Base-by-base conservation (phyloP, 2,888 invertebrate genomes). In the Ferrisia virgata region DNA sequence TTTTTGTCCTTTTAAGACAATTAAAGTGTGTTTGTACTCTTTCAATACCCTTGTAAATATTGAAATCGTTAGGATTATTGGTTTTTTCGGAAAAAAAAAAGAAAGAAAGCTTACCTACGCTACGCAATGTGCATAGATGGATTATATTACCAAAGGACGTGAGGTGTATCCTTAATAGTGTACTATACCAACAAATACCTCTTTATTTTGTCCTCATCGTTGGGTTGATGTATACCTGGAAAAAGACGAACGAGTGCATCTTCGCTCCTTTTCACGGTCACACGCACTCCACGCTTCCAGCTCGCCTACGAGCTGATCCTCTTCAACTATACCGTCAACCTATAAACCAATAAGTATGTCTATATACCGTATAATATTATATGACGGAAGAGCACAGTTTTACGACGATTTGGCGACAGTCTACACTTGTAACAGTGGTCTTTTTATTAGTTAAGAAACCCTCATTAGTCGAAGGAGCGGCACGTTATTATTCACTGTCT, bases 391-490 rank as follows among this genome's bases (percentile, higher is more conserved):
- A 82, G 43, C 72, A 82, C 25, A 79, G 40, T 82, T 82, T 80
- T 69, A 82, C 69, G 82, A 69, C 43, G 64, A 82, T 82, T 82
- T 82, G 82, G 82, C 82, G 82, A 82, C 82, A 82, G 82, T 82
- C 82, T 82, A 82, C 82, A 69, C 82, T 82, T 82, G 82, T 82
- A 64, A 31, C 64, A 69, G 69, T 82, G 82, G 82, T 82, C 39
- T 58, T 69, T 72, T 72, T 72, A 81, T 81, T 53, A 58, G 53
- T 81, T 58, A 15, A 31, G 81, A 22, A 58, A 81, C 81, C 81
- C 83, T 83, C 82, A 82, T 82, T 82, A 82, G 82, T 82, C 39
- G 82, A 69, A 40, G 82, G 36, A 69, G 82, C 82, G 82, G 72
- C 82, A 82, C 82, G 28, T 82, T 72, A 69, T 82, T 82, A 82